Base-by-base conservation (phyloP, 1,140 invertebrate genomes). In the Nomia melanderi region DNA sequence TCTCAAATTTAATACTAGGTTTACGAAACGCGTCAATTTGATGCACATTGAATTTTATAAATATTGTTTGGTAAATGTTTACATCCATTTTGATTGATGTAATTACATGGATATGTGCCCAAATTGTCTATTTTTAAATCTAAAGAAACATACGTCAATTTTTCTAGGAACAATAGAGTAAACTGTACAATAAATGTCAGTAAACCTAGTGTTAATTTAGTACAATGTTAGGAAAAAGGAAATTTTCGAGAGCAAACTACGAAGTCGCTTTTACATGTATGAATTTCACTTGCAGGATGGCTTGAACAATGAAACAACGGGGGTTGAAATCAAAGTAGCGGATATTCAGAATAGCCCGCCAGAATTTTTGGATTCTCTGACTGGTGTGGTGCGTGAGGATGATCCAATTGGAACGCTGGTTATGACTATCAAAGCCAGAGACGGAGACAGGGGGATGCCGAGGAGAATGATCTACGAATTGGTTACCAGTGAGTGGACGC, bases 341-440 rank as follows among this genome's bases (percentile, higher is more conserved):
- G 97, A 98, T 89, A 94, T 97, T 17, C 96, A 97, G 91, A 96
- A 97, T 87, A 95, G 94, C 31, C 96, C 96, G 1, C 97, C 97
- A 0, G 94, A 96, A 47, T 98, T 98, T 91, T 93, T 95, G 33
- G 96, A 96, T 2, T 95, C 96, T 0, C 92, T 97, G 31, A 96
- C 96, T 11, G 96, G 95, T 0, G 94, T 97, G 36, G 94, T 98
- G n/a, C 92, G 94, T 29, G 97, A 98, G 91, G 96, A 98, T 87
- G 96, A 95, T 78, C 94, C 96, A 0, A 96, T 98, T 60, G 97
- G 97, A n/a, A 96, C 96, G 3, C 90, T 96, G 14, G 96, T 97
- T 1, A 94, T 97, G 90, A 95, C 94, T 1, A 92, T 97, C 3
- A 94, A 95, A 86, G 97, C 97, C 0, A 93, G 95, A 56, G 97